Conservation (phyloP, 1,140 invertebrate genomes). For the Oryctes rhinoceros region DNA sequence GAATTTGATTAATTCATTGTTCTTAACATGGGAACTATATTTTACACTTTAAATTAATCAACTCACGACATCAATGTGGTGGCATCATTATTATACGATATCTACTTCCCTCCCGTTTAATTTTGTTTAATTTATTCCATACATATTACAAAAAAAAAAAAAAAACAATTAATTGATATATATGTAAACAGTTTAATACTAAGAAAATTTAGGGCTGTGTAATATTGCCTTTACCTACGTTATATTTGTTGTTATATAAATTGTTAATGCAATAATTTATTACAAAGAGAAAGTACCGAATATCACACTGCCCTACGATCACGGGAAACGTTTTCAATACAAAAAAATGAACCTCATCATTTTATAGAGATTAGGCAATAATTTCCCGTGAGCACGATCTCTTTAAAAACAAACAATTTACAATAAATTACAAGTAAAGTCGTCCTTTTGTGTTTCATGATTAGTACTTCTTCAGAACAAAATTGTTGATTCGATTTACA, state of each 20-base stretch:
- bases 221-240: neutral
- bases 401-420: too few species aligned
- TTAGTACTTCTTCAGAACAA: too few species aligned
- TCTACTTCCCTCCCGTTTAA: neutral
- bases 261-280: slow-evolving; percentile 19
- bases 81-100: slow-evolving; percentile 6
- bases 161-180: slow-evolving; percentile 39
- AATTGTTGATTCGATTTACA: too few species aligned
- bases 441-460: too few species aligned
- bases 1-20: slow-evolving; percentile 27
- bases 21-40: slow-evolving; percentile 29
- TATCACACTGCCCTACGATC: slow-evolving; percentile 1
- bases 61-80: neutral
- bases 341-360: neutral
- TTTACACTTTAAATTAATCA: slow-evolving; percentile 16
- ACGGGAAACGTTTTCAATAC: neutral
- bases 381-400: too few species aligned
- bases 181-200: slow-evolving; percentile 16
- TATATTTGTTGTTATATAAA: slow-evolving; percentile 18
- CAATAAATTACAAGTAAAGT: too few species aligned
- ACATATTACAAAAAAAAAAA: neutral
- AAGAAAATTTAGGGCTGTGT: neutral
- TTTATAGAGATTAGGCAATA: neutral
- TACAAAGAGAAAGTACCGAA: neutral
- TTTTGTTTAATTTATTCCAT: neutral